These are phyloP conservation scores for Paralvinella palmiformis DNA, from an alignment of 1,140 invertebrate species.

Conservation along the genomic window DNA sequence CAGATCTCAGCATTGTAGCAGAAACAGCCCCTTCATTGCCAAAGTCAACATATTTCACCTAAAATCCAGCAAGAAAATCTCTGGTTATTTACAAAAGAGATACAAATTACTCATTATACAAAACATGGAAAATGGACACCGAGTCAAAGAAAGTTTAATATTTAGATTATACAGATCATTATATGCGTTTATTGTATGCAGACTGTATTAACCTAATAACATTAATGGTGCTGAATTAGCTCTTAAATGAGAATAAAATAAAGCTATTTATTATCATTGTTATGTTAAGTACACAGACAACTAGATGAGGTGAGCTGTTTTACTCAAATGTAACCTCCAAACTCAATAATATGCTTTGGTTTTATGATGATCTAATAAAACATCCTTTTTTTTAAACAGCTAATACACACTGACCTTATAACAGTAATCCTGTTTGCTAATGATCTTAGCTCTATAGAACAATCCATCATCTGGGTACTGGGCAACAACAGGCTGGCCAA, in stretches of 20 bases:
- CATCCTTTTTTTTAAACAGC: background rate
- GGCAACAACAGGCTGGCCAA: background rate
- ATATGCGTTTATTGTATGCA: background rate
- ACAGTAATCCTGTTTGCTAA: background rate
- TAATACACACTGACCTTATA: background rate
- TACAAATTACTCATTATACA: too few species aligned
- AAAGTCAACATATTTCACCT: conserved; percentile 4
- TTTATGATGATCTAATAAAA: background rate
- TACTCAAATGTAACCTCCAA: background rate
- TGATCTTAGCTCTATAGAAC: conserved; percentile 6
- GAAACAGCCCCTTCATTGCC: background rate
- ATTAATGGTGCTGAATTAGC: too few species aligned
- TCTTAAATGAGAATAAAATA: too few species aligned
- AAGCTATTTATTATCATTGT: too few species aligned
- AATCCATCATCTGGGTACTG: background rate
- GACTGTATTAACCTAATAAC: too few species aligned
- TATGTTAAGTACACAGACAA: too few species aligned
- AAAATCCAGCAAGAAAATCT: background rate
- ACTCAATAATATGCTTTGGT: background rate
- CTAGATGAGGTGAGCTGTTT: too few species aligned
- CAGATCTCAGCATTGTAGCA: too few species aligned
- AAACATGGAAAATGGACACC: too few species aligned
- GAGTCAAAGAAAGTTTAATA: too few species aligned
- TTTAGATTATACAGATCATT: background rate
- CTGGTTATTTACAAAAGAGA: too few species aligned